phyloP scores from a whole-genome alignment of 2,888 invertebrate species.

The Eurois occulta region DNA sequence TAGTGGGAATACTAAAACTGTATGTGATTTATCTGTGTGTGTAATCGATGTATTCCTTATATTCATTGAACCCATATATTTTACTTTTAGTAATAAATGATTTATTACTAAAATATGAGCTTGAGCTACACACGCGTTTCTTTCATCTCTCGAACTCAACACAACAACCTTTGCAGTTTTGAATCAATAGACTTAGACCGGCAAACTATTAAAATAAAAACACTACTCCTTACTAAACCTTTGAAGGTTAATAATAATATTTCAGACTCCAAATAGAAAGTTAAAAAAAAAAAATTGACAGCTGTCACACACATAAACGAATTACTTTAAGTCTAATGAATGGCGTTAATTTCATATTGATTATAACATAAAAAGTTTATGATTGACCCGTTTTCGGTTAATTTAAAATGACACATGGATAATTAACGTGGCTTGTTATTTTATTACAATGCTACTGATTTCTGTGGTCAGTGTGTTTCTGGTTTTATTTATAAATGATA shows the following conservation, averaged over 20 bases:
- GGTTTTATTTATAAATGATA: not conserved
- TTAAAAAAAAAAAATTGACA: slow-evolving; percentile 4
- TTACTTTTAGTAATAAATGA: too few species aligned
- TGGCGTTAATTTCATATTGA: slow-evolving; percentile 10
- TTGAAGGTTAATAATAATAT: not conserved
- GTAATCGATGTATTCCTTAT: too few species aligned
- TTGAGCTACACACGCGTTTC: too few species aligned
- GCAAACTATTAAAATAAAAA: too few species aligned
- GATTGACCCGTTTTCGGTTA: slow-evolving; percentile 43
- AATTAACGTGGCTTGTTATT: slow-evolving; percentile 36
- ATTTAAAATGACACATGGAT: slow-evolving; percentile 37
- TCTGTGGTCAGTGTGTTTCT: slow-evolving; percentile 3
- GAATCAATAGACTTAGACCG: not conserved
- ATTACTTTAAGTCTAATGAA: slow-evolving; percentile 19
- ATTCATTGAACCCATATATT: too few species aligned
- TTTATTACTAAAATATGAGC: too few species aligned
- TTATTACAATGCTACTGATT: slow-evolving; percentile 31
- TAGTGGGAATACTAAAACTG: too few species aligned
- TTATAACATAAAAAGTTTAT: slow-evolving; percentile 16
- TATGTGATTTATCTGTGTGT: too few species aligned
- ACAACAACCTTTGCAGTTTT: not conserved
- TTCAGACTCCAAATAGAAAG: not conserved
- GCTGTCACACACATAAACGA: slow-evolving; percentile 2
- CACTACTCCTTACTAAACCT: not conserved
- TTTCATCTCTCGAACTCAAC: too few species aligned